A percentile compares a stretch with the other conserved stretches of the same genome.
These are phyloP conservation scores for Acrobasis suavella DNA, from an alignment of 2,888 invertebrate genomes.

Conservation along the genomic window DNA sequence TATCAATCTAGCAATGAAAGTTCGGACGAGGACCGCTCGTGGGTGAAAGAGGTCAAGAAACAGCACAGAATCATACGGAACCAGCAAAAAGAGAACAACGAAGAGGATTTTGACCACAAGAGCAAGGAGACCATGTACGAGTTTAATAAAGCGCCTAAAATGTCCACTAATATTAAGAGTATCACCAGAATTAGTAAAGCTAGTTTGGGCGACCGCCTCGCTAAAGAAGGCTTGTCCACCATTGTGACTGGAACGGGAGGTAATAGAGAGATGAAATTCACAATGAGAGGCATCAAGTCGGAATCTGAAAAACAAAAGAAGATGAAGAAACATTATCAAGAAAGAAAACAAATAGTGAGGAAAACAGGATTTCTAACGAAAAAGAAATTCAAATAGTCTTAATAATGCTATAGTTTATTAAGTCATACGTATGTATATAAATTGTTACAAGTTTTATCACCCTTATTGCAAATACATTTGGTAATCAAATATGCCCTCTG, in stretches of 20 bases:
- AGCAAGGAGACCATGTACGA: constrained; percentile 51
- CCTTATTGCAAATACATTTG: constrained; percentile 13
- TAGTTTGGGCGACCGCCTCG: constrained; percentile 88
- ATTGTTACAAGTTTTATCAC: not conserved
- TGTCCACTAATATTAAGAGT: constrained; percentile 71
- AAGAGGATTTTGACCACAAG: constrained; percentile 46
- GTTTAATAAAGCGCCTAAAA: constrained; percentile 78
- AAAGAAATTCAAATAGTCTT: constrained; percentile 56
- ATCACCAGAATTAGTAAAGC: constrained; percentile 81
- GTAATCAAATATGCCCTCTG: constrained; percentile 16
- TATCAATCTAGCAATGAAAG: constrained; percentile 73
- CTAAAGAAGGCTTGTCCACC: constrained; percentile 79
- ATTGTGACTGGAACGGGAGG: constrained; percentile 83
- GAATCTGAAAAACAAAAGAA: constrained; percentile 81
- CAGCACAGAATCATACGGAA: constrained; percentile 85
- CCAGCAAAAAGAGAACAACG: constrained; percentile 53
- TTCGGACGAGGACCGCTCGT: constrained; percentile 91
- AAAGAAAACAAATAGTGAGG: constrained; percentile 85
- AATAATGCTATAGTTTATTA: constrained; percentile 29
- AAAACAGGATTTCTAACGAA: constrained; percentile 68
- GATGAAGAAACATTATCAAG: constrained; percentile 86
- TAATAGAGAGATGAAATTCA: constrained; percentile 91
- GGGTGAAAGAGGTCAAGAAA: constrained; percentile 91
- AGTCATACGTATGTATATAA: not conserved
- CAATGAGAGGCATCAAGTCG: constrained; percentile 80